phyloP scores from a whole-genome alignment of 2,113 vertebrate genomes.

The Oxyura jamaicensis region DNA sequence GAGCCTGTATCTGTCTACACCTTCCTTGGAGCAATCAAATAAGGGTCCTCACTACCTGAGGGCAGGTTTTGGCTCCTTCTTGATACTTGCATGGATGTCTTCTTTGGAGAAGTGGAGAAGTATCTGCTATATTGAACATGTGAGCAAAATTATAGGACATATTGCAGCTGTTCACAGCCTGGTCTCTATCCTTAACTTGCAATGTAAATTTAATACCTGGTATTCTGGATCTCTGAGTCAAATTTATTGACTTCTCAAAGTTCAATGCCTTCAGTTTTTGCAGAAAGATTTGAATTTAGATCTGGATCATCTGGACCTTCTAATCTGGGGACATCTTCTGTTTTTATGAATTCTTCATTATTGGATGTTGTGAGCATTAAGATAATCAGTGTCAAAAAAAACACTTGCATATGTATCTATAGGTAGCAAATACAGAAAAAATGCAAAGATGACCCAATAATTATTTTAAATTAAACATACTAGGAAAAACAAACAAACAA shows the following conservation, averaged over 20 bases:
- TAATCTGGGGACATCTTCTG: background rate
- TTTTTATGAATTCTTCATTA: background rate
- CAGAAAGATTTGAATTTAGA: background rate
- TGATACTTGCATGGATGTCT: fast-evolving
- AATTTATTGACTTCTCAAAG: background rate
- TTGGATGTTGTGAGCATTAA: background rate
- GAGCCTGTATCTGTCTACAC: background rate
- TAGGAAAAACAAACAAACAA: too few relatives aligned
- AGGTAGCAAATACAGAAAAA: background rate
- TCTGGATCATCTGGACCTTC: background rate
- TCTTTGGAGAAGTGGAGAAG: background rate
- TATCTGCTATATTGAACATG: background rate
- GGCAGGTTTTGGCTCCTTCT: background rate
- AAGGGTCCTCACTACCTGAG: fast-evolving
- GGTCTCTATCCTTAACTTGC: background rate
- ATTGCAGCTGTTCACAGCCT: background rate
- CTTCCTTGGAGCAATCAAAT: background rate
- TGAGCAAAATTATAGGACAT: background rate
- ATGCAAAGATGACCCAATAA: fast-evolving
- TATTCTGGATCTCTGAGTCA: background rate
- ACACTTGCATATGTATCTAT: background rate
- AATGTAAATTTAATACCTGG: fast-evolving
- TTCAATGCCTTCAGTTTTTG: background rate
- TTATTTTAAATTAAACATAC: background rate
- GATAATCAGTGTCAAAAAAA: background rate